Base-by-base conservation (phyloP, 1,140 invertebrate genomes). In the Papilio machaon region DNA sequence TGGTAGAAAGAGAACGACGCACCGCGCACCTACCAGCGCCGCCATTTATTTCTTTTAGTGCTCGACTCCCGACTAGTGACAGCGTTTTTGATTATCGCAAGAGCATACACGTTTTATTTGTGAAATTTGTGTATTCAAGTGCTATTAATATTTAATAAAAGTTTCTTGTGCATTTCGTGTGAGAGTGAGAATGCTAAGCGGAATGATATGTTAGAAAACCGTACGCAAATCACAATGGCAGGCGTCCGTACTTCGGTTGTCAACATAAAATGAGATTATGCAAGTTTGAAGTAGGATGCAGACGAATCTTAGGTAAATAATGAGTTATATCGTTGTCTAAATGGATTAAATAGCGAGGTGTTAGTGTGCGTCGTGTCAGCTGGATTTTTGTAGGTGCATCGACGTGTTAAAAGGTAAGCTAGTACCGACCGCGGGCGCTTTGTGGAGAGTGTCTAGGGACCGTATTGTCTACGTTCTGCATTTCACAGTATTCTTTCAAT, bases 251-350 rank as follows among this genome's bases (percentile, higher is more conserved):
- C 88, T 87, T 93, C 89, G 90, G 91, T 92, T 93, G 89, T 93
- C 91, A 93, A 91, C 85, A 90, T 87, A 89, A 91, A 92, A 93
- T 92, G 92, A 90, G 88, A 94, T 93, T 94, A 94, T 93, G 92
- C 93, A 93, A 94, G 92, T 91, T 70, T 92, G 90, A 88, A 90
- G 86, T 90, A 90, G 90, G 87, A 93, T 93, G 90, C 91, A 89
- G 86, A 91, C 88, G 86, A 89, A 86, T 90, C 86, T 92, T 92
- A 92, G 92, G 91, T 92, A 92, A 92, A 93, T 92, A 75, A 75
- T 80, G 75, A 82, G 74, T 81, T 79, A 67, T 23, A 46, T 35
- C 58, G 38, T 79, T 64, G 54, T 19, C 35, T 64, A 19, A 76
- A 76, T 49, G 35, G 67, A 79, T 67, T 46, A 70, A 23, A 43